Percentiles rank a stretch among this genome's conserved stretches.
These are phyloP conservation scores for Nephrocerus scutellatus DNA, from an alignment of 2,888 invertebrate genomes.

Conservation along the genomic window DNA sequence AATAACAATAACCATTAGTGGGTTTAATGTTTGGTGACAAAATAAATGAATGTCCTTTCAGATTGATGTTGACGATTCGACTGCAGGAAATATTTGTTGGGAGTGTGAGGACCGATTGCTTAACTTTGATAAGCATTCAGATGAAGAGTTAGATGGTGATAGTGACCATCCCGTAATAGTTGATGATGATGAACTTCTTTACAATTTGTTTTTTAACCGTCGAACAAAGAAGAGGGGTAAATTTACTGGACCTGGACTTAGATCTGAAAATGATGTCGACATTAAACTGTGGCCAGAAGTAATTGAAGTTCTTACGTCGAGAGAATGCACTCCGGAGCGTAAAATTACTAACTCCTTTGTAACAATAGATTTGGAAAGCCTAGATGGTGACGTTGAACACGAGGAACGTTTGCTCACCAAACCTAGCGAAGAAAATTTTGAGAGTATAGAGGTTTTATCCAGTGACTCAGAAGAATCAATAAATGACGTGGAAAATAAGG, in stretches of 20 bases:
- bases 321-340: constrained; percentile 23
- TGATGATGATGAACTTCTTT: constrained; percentile 26
- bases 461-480: constrained; percentile 19
- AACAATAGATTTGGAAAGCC: no score
- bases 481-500: constrained; percentile 17
- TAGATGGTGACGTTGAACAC: no score
- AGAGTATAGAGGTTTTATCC: no score
- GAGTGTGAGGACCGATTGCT: constrained; percentile 26
- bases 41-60: constrained; percentile 1
- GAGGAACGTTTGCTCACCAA: no score
- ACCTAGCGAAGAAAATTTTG: no score
- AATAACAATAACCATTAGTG: no score
- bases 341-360: no score
- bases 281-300: constrained; percentile 15
- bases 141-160: constrained; percentile 2
- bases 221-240: constrained; percentile 3
- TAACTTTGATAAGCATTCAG: constrained; percentile 21
- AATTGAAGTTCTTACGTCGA: constrained; percentile 23
- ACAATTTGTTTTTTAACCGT: constrained; percentile 15
- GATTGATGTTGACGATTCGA: neutral
- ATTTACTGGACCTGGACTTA: no score
- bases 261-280: no score
- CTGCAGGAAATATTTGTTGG: constrained; percentile 24
- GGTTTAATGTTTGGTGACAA: no score
- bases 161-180: constrained; percentile 24